Percentiles rank a stretch among this genome's conserved stretches.
phyloP scores from a whole-genome alignment of 2,113 vertebrate genomes.

The Nothoprocta perdicaria region DNA sequence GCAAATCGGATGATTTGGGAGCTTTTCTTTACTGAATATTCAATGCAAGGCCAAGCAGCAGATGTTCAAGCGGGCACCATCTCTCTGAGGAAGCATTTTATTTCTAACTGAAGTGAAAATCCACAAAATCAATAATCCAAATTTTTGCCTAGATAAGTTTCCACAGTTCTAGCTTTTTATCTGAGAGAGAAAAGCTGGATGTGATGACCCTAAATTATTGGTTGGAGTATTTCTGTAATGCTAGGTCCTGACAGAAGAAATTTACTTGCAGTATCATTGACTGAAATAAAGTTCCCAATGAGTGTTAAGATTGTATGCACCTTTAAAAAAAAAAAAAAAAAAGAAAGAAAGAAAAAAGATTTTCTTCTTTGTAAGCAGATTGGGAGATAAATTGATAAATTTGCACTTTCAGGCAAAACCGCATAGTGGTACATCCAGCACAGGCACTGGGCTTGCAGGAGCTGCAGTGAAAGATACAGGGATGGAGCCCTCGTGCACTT shows the following conservation, averaged over 20 bases:
- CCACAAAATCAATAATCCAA: not conserved
- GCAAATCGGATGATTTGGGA: not conserved
- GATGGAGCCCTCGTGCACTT: not conserved
- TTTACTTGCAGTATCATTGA: not conserved
- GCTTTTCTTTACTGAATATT: not conserved
- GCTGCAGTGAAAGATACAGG: not conserved
- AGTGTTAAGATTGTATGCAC: not conserved
- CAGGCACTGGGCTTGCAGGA: rapidly evolving
- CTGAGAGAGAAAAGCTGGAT: not conserved
- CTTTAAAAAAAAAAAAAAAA: not conserved
- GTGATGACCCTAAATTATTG: not conserved
- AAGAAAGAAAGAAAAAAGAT: not conserved
- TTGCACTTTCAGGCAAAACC: not conserved
- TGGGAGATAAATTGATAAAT: not conserved
- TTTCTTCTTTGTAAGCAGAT: not conserved
- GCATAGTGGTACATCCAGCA: not conserved
- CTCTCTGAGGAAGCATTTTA: not conserved
- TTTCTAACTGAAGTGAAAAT: not conserved
- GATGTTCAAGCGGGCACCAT: not conserved
- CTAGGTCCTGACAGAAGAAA: not conserved
- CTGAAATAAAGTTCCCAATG: not conserved
- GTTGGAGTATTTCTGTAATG: not conserved
- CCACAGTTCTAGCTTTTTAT: not conserved
- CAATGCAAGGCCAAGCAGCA: not conserved
- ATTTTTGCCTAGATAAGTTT: not conserved